phyloP scores from a whole-genome alignment of 2,888 invertebrate species.

The Drosophila eohydei region DNA sequence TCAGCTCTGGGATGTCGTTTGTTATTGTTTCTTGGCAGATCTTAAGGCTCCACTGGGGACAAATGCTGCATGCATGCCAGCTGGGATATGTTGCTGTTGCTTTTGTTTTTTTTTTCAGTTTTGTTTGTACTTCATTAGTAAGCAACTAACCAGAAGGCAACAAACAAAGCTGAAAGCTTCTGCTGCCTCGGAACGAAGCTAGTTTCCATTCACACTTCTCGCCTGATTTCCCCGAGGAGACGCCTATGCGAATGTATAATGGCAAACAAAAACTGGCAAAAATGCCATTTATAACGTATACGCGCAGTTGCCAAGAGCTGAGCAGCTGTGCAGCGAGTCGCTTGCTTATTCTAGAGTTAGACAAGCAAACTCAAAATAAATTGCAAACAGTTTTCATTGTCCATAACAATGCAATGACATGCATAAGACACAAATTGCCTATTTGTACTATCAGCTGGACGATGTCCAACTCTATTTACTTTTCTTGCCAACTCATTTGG shows the following conservation, averaged over 20 bases:
- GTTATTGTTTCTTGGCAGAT: constrained; percentile 75
- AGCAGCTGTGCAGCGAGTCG: constrained; percentile 3
- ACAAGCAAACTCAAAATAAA: constrained; percentile 17
- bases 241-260: constrained; percentile 29
- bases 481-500: constrained; percentile 62
- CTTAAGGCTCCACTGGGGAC: constrained; percentile 44
- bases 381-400: constrained; percentile 49
- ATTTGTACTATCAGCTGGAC: constrained; percentile 55
- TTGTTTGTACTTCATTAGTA: constrained; percentile 46
- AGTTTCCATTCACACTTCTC: constrained; percentile 55
- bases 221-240: constrained; percentile 70
- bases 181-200: constrained; percentile 9
- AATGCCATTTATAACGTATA: constrained; percentile 27
- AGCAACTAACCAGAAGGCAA: constrained; percentile 28
- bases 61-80: constrained; percentile 26
- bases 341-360: constrained; percentile 11
- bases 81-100: constrained; percentile 32
- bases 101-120: constrained; percentile 5
- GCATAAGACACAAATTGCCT: constrained; percentile 24
- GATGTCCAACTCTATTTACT: constrained; percentile 48
- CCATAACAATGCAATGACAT: constrained; percentile 11
- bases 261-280: constrained; percentile 24
- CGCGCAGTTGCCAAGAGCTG: constrained; percentile 18
- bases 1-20: constrained; percentile 67
- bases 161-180: constrained; percentile 10